Base-by-base conservation (phyloP, 2,797 vertebrate genomes). In the Halcyon badia region DNA sequence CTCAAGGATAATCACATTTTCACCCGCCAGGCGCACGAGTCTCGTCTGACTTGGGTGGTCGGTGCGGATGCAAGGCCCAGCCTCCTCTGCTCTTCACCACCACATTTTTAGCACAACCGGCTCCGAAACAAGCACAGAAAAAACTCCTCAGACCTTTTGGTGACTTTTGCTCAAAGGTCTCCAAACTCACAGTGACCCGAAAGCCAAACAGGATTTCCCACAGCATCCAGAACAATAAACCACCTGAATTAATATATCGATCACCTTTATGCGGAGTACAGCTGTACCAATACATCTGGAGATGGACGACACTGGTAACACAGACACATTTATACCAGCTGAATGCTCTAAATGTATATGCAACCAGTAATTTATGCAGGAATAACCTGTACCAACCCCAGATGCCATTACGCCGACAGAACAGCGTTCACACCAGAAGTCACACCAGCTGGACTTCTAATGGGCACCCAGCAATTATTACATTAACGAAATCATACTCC, bases 401-500 rank as follows among this genome's bases (percentile, higher is more conserved):
- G 76, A 39, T 70, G n/a, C 70, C 60, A 35, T 5, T 60, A 65
- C 4, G 31, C 42, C 11, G 2, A 39, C 28, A 85, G 57, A 92
- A 84, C 33, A 33, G 48, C 0, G 1, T 25, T 88, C 49, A 7
- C 0, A 3, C 21, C 48, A 75, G 35, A 30, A 71, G 31, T 71
- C 80, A 79, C 46, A 58, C 19, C 77, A 84, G 66, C 26, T 70
- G 56, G 33, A 91, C 54, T 90, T 60, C 49, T 52, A 69, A 48
- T 15, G 42, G 57, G n/a, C 66, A 90, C 0, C 2, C 44, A 83
- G 58, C 41, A 95, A 84, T 79, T 76, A 94, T 0, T 66, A 31
- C 72, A 81, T 68, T 90, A 76, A 69, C 69, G 66, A 90, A 87
- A 86, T 52, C 83, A 69, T 30, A 69, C 4, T 31, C 69, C 30